These are phyloP conservation scores for Sussaba pulchella DNA, from an alignment of 2,888 invertebrate species.

Conservation along the genomic window DNA sequence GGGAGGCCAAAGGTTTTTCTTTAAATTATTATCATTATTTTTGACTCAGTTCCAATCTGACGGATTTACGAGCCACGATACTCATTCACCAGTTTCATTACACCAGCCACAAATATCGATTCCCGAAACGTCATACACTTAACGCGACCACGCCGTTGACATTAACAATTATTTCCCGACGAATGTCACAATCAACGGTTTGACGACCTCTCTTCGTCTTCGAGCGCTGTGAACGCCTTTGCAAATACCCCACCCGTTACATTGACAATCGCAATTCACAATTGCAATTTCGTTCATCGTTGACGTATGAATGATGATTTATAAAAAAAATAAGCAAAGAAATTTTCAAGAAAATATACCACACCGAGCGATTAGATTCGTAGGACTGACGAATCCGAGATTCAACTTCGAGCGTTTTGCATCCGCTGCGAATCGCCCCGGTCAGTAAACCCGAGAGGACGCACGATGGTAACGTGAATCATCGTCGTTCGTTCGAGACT, in stretches of 20 bases:
- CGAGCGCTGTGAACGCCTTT: no score
- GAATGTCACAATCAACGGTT: background rate
- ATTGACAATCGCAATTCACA: background rate
- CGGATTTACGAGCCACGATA: slow-evolving; percentile 18
- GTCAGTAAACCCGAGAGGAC: slow-evolving; percentile 28
- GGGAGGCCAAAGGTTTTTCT: background rate
- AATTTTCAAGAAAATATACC: background rate
- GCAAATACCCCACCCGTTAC: background rate
- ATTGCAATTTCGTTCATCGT: background rate
- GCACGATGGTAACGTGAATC: slow-evolving; percentile 24
- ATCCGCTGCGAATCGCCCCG: slow-evolving; percentile 16
- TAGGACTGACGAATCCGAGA: slow-evolving; percentile 1
- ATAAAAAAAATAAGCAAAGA: background rate
- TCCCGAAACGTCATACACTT: background rate
- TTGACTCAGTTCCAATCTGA: background rate
- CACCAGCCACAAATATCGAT: slow-evolving; percentile 4
- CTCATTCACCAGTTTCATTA: slow-evolving; percentile 46
- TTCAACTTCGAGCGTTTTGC: slow-evolving; percentile 13
- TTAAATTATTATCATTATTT: background rate
- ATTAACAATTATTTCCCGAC: background rate
- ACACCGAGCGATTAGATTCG: no score
- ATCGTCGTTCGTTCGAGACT: slow-evolving; percentile 21
- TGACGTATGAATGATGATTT: background rate
- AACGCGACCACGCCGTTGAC: background rate
- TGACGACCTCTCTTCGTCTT: slow-evolving; percentile 1